Evolutionary conservation across 2,113 vertebrate species (phyloP).

Genomic region (Greenwoodochromis staneri): DNA sequence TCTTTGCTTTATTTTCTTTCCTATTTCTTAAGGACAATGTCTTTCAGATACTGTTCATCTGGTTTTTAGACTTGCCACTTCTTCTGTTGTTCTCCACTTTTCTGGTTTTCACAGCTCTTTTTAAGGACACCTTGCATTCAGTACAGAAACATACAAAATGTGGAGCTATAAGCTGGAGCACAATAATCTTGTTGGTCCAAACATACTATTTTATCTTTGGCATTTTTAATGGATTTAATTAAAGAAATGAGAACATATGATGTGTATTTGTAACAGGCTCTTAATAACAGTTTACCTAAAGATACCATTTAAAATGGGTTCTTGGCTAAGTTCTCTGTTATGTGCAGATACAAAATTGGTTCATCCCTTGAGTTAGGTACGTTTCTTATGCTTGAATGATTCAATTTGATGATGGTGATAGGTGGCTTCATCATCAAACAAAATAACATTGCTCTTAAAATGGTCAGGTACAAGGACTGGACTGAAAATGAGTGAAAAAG

Average conservation of each 20-base stretch:
- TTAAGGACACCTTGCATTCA: neutral
- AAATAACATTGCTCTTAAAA: neutral
- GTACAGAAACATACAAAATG: neutral
- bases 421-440: neutral
- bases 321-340: neutral
- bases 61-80: neutral
- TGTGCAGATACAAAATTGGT: neutral
- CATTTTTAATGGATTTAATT: neutral
- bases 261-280: neutral
- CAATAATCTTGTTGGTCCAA: neutral
- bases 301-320: neutral
- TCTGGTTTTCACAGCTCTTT: neutral
- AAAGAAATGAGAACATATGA: neutral
- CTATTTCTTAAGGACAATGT: neutral
- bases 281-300: neutral
- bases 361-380: neutral
- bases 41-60: neutral
- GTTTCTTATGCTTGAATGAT: neutral
- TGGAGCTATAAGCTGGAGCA: neutral
- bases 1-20: neutral
- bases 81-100: neutral
- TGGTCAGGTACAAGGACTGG: neutral
- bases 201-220: neutral
- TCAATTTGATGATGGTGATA: neutral
- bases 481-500: neutral